Conservation (phyloP, 1,140 invertebrate species). For the Pomacea maculata region DNA sequence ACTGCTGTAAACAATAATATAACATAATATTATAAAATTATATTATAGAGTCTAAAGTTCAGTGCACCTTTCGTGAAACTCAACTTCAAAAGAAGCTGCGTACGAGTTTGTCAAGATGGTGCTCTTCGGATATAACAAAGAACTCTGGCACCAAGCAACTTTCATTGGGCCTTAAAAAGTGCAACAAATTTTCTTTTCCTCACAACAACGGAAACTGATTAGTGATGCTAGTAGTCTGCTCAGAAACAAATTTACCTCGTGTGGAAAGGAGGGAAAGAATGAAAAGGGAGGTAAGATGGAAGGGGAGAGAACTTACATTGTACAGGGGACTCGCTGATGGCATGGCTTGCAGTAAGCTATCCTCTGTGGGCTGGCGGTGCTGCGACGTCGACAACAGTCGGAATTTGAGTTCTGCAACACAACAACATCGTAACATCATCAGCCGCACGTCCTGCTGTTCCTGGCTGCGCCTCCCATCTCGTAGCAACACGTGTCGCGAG, state of each 20-base stretch:
- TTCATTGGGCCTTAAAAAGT: neutral
- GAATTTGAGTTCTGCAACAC: constrained; percentile 14
- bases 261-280: neutral
- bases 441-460: neutral
- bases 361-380: neutral
- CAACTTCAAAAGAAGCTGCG: neutral
- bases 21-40: neutral
- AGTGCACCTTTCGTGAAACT: neutral
- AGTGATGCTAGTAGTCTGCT: no score
- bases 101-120: neutral
- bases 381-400: constrained; percentile 9
- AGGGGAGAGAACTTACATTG: constrained; percentile 17
- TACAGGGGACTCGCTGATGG: constrained; percentile 20
- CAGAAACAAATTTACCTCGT: neutral
- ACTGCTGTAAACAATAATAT: constrained; percentile 7
- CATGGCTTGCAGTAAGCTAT: constrained; percentile 9
- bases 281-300: neutral
- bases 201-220: neutral
- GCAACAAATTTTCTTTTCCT: neutral
- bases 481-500: neutral
- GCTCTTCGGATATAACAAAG: neutral
- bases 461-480: neutral
- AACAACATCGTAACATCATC: neutral
- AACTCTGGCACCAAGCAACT: neutral
- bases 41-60: no score